These are phyloP conservation scores for Fratercula arctica DNA, from an alignment of 2,797 vertebrate genomes.

Conservation along the genomic window DNA sequence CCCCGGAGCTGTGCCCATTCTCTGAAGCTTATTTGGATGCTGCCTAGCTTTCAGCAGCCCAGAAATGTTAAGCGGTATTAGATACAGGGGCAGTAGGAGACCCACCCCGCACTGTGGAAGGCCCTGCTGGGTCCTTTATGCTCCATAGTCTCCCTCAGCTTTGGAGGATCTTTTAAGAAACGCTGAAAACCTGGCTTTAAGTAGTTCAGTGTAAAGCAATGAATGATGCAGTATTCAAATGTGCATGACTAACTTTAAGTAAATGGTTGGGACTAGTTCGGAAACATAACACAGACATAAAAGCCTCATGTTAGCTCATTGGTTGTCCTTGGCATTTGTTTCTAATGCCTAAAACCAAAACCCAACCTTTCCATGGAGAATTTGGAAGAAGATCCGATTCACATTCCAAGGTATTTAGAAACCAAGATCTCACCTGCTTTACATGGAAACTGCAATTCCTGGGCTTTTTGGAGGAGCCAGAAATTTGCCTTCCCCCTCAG, in stretches of 20 bases:
- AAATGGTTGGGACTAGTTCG: not conserved
- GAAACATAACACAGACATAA: not conserved
- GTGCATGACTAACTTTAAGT: not conserved
- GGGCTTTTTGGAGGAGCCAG: not conserved
- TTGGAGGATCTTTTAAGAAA: not conserved
- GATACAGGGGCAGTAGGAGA: not conserved
- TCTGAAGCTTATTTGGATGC: not conserved
- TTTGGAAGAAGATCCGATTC: not conserved
- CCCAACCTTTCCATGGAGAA: not conserved
- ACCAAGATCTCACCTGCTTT: conserved; percentile 23
- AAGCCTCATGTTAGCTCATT: not conserved
- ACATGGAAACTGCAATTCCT: conserved; percentile 38
- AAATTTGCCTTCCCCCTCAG: not conserved
- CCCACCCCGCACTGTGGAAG: not conserved
- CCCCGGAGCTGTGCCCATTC: not conserved
- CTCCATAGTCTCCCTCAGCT: not conserved
- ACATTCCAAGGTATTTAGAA: not conserved
- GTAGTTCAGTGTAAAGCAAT: not conserved
- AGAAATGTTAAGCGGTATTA: not conserved
- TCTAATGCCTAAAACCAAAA: conserved; percentile 17
- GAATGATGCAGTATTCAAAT: not conserved
- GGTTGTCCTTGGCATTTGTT: not conserved
- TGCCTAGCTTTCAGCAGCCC: not conserved
- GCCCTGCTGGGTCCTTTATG: not conserved
- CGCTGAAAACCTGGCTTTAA: not conserved